Conservation (phyloP, 53 echinoderm and acorn worm species). For the Arbacia lixula region DNA sequence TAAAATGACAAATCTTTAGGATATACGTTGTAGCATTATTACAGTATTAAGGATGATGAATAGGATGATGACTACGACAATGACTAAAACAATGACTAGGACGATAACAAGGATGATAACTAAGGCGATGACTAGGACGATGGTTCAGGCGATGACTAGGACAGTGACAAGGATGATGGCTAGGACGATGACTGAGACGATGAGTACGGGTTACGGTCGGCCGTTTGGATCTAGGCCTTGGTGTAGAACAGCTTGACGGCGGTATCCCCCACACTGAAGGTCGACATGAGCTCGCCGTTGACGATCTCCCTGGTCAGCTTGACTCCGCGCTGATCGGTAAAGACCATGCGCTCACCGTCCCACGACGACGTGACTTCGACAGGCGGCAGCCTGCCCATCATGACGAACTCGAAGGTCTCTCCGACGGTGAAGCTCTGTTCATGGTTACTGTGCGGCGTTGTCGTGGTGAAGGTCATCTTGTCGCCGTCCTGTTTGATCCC, state of each 20-base stretch:
- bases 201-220: no score
- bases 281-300: slow-evolving; percentile 64
- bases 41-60: no score
- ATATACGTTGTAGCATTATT: no score
- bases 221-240: slow-evolving; percentile 46
- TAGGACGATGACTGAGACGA: no score
- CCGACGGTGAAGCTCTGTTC: slow-evolving; percentile 56
- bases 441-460: slow-evolving; percentile 9
- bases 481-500: slow-evolving; percentile 73
- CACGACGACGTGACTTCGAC: slow-evolving; percentile 21
- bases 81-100: no score
- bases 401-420: slow-evolving; percentile 14
- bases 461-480: slow-evolving; percentile 52
- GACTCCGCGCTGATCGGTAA: slow-evolving; percentile 49
- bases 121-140: no score
- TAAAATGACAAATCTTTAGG: no score
- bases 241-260: slow-evolving; percentile 60
- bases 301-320: slow-evolving; percentile 61
- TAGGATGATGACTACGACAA: no score
- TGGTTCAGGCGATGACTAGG: no score
- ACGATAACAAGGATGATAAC: no score
- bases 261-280: slow-evolving; percentile 51
- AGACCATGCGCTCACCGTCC: slow-evolving; percentile 60
- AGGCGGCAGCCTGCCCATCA: slow-evolving; percentile 37
- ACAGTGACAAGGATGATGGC: no score